Evolutionary conservation across 1,140 invertebrate species (phyloP).

Genomic region (Mamestra configurata): DNA sequence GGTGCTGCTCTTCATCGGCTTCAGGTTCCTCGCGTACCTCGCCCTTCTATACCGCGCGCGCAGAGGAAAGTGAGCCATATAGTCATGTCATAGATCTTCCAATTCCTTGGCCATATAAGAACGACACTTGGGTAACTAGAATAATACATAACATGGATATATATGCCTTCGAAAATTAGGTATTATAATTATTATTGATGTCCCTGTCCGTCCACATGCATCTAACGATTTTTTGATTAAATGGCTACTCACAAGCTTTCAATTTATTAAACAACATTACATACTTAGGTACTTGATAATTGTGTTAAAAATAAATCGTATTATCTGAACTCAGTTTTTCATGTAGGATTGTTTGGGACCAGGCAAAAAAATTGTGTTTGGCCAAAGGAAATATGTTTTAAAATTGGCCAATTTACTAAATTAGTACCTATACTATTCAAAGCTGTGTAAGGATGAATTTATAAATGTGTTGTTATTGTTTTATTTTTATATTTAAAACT

Average conservation of each 20-base stretch:
- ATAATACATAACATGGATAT: too few species aligned
- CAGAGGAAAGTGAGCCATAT: conserved; percentile 72
- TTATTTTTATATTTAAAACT: not conserved
- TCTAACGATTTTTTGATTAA: too few species aligned
- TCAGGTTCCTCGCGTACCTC: conserved; percentile 93
- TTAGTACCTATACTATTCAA: not conserved
- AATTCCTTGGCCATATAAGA: conserved; percentile 5
- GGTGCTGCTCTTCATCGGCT: conserved; percentile 91
- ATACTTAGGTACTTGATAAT: too few species aligned
- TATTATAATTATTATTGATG: too few species aligned
- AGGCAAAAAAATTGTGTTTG: not conserved
- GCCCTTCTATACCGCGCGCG: conserved; percentile 90
- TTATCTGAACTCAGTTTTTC: too few species aligned
- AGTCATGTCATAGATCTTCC: not conserved
- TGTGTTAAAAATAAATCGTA: too few species aligned
- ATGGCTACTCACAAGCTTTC: too few species aligned
- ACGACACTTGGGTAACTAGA: conserved; percentile 7
- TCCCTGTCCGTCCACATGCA: too few species aligned
- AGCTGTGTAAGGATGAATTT: not conserved
- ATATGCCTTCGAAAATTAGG: too few species aligned
- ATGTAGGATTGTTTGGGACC: not conserved
- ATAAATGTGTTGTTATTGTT: conserved; percentile 18
- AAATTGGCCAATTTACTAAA: conserved; percentile 30
- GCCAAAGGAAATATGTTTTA: conserved; percentile 36
- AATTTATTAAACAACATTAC: too few species aligned